phyloP scores from a whole-genome alignment of 2,797 vertebrate genomes.

The Otus scops region DNA sequence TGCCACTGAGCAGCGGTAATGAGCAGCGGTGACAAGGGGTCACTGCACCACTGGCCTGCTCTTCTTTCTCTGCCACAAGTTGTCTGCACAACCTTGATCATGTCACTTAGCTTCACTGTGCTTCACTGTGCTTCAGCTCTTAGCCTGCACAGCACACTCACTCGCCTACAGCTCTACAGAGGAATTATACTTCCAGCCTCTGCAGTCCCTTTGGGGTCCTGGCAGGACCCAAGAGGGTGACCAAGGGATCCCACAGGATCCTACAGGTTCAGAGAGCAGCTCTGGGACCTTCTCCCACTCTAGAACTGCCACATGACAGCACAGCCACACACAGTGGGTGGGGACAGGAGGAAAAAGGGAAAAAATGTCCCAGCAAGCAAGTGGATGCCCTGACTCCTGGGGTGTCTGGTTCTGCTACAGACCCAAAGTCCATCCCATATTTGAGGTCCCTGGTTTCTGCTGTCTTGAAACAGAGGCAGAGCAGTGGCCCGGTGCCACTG shows the following conservation, averaged over 20 bases:
- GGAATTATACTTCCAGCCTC: not conserved
- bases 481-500: not conserved
- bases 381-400: not conserved
- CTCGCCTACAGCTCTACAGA: not conserved
- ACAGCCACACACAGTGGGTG: fast-evolving
- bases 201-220: not conserved
- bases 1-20: not conserved
- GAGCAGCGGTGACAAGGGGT: not conserved
- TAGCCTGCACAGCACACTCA: not conserved
- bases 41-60: fast-evolving
- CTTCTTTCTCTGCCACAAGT: not conserved
- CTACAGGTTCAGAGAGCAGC: not conserved
- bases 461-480: not conserved
- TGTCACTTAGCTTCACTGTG: not conserved
- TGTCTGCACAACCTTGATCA: not conserved
- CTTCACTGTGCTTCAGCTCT: not conserved
- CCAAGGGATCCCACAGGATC: not conserved
- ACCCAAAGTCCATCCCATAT: not conserved
- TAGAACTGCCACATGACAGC: not conserved
- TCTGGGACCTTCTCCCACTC: not conserved
- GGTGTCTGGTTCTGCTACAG: not conserved
- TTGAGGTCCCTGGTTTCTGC: not conserved
- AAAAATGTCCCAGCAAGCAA: not conserved
- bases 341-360: not conserved
- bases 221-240: not conserved